Base-by-base conservation (phyloP, 2,888 invertebrate species). In the Acanthococcus lagerstroemiae region DNA sequence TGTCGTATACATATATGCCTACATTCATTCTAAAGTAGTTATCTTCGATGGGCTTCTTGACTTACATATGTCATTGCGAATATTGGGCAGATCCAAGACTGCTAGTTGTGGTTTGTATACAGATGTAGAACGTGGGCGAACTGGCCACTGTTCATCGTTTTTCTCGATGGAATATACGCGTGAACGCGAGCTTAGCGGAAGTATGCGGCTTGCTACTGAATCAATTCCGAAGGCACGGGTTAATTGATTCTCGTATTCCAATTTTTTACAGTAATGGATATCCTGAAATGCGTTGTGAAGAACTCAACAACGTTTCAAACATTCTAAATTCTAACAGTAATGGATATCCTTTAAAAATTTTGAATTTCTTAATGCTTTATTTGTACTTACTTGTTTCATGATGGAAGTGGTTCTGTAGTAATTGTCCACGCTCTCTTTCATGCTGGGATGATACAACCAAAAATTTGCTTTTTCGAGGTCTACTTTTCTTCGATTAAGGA, bases 71-170 rank as follows among this genome's bases (percentile, higher is more conserved):
- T 54, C 44, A 37, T 37, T 30, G 15, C 37, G 30, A 9, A 63
- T 63, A 9, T 24, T 25, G 17, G 63, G 63, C 24, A 63, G 30
- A 63, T 63, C 63, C 12, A 63, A 37, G 24, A 52, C 63, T 7
- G 63, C 63, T 24, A 54, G 17, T 54, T 52, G 63, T n/a, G 63
- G 54, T 44, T 63, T 63, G n/a, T 37, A 21, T 7, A 63, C 22
- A n/a, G 63, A 37, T 9, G 22, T 63, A 2, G 63, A 17, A 15
- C 63, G 52, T n/a, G 63, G 30, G 24, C 4, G 27, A 2, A 63
- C 63, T 17, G 63, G 63, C 63, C 63, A 63, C 15, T 52, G 52
- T 17, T 44, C n/a, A 19, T 30, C 19, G 27, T 37, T 1, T 5
- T 5, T 24, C n/a, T n/a, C n/a, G n/a, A n/a, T n/a, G n/a, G n/a